Evolutionary conservation across 2,797 vertebrate genomes (phyloP).

Genomic region (Tolypeutes matacus): DNA sequence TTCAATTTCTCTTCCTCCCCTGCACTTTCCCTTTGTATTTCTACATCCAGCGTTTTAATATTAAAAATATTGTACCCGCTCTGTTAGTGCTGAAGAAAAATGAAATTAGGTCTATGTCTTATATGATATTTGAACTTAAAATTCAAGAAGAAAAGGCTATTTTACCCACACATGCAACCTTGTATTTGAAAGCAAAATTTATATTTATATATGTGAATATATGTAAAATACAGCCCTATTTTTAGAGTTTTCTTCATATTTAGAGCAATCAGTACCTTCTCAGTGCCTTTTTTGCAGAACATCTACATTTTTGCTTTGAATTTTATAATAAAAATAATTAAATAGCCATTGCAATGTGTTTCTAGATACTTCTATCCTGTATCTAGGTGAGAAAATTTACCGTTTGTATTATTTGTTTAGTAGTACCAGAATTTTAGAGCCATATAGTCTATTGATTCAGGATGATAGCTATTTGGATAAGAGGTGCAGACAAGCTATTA

Average conservation of each 20-base stretch:
- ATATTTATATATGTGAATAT: background rate
- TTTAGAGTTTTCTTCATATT: background rate
- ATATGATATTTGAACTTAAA: background rate
- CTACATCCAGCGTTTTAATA: background rate
- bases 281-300: background rate
- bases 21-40: background rate
- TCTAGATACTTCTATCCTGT: background rate
- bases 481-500: background rate
- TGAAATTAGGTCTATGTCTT: background rate
- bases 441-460: background rate
- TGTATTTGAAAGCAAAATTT: background rate
- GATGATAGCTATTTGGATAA: conserved; percentile 5
- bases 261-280: background rate
- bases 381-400: background rate
- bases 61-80: background rate
- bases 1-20: background rate
- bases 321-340: conserved; percentile 41
- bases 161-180: background rate
- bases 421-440: conserved; percentile 12
- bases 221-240: background rate
- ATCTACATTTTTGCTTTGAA: background rate
- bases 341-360: background rate
- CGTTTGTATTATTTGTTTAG: background rate
- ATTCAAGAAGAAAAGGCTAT: background rate
- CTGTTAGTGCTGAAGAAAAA: background rate